These are phyloP conservation scores for Poecilia velifera DNA, from an alignment of 2,797 vertebrate genomes.

Conservation along the genomic window DNA sequence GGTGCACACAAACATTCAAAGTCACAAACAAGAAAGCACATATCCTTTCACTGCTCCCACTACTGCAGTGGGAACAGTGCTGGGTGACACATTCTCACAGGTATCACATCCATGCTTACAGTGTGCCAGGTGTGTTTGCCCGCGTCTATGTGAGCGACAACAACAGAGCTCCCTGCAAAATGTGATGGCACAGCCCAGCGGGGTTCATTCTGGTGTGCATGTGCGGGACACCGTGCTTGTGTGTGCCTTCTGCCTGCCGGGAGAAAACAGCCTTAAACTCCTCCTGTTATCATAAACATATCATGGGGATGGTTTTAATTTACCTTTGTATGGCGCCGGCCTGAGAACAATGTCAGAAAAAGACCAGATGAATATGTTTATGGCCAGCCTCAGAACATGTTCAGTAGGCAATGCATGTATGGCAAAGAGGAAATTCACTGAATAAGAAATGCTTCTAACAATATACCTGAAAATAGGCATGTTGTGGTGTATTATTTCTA, in stretches of 20 bases:
- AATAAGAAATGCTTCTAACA: background rate
- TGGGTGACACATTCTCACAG: conserved; percentile 81
- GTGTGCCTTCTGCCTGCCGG: background rate
- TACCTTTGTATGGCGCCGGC: background rate
- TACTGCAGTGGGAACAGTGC: conserved; percentile 74
- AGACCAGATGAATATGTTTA: background rate
- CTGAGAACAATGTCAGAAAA: background rate
- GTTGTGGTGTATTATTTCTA: background rate
- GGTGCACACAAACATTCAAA: conserved; percentile 19
- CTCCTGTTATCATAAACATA: background rate
- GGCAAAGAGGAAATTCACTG: background rate
- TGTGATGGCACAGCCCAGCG: background rate
- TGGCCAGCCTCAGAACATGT: background rate
- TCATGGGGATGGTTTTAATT: background rate
- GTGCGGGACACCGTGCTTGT: background rate
- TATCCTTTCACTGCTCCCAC: conserved; percentile 38
- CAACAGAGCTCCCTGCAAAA: background rate
- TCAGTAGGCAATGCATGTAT: background rate
- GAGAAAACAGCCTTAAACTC: background rate
- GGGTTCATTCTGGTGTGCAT: conserved; percentile 16
- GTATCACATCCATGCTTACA: conserved; percentile 77
- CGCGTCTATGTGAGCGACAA: conserved; percentile 14
- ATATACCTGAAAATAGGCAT: background rate
- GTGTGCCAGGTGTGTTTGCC: conserved; percentile 59
- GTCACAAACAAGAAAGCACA: conserved; percentile 23